A percentile compares a stretch with the other conserved stretches of the same genome.
Evolutionary conservation across 2,888 invertebrate genomes (phyloP).

Genomic region (Amblyjoppa fuscipennis): DNA sequence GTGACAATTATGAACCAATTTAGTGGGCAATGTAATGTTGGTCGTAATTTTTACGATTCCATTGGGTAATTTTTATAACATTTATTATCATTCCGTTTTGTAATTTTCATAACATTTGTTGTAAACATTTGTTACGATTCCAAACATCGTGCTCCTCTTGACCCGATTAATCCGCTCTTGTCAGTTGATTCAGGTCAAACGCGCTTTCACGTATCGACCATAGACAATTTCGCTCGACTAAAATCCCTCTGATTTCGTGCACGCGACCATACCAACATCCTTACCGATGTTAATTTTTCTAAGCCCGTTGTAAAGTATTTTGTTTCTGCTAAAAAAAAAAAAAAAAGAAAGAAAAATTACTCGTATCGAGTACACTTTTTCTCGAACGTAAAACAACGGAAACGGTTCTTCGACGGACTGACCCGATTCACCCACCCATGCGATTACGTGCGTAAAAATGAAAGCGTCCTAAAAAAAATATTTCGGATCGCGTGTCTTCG

Average conservation of each 20-base stretch:
- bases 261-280: background rate
- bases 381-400: background rate
- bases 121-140: background rate
- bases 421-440: background rate
- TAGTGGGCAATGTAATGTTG: no score
- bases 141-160: background rate
- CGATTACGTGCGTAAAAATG: background rate
- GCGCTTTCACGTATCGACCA: background rate
- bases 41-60: no score
- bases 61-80: no score
- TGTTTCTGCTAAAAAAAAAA: no score
- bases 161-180: background rate
- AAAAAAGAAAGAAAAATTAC: background rate
- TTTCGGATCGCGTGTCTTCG: background rate
- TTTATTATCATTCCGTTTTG: background rate
- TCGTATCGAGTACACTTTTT: background rate
- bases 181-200: background rate
- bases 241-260: background rate
- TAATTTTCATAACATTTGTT: background rate
- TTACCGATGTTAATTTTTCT: background rate
- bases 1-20: background rate
- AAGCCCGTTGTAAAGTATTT: background rate
- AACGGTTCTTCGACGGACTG: background rate
- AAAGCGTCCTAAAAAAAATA: background rate
- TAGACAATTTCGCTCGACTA: background rate